Evolutionary conservation across 2,113 vertebrate genomes (phyloP).

Genomic region (Pipa parva): DNA sequence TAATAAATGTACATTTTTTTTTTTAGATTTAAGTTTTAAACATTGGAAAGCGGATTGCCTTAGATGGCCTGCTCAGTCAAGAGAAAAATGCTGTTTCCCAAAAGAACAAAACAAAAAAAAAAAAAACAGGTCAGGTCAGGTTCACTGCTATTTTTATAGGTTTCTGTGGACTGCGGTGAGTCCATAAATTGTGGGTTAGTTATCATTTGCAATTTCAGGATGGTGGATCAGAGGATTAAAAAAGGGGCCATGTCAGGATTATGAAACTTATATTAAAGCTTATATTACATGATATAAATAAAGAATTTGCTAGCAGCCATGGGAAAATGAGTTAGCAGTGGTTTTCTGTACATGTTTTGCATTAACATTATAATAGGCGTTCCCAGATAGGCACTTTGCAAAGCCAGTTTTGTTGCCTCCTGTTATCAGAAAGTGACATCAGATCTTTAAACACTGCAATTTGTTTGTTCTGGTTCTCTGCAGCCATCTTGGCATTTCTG

Average conservation of each 20-base stretch:
- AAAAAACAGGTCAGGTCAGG: background rate
- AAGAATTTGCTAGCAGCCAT: slow-evolving; percentile 15
- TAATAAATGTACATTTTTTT: too few relatives aligned
- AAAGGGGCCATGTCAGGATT: slow-evolving; percentile 29
- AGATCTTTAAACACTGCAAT: too few relatives aligned
- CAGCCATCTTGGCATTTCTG: too few relatives aligned
- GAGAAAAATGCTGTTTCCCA: slow-evolving; percentile 13
- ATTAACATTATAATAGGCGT: too few relatives aligned
- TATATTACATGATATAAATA: slow-evolving; percentile 21
- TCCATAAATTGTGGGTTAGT: slow-evolving; percentile 50
- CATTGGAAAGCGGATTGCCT: background rate
- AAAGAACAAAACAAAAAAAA: slow-evolving; percentile 18
- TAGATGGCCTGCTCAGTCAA: slow-evolving; percentile 11
- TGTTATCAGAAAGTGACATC: too few relatives aligned
- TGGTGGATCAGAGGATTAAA: slow-evolving; percentile 47
- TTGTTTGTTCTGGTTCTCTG: too few relatives aligned
- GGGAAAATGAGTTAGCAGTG: slow-evolving; percentile 10
- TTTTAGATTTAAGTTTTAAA: too few relatives aligned
- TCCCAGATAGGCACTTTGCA: too few relatives aligned
- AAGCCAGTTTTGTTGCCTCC: too few relatives aligned
- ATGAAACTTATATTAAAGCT: slow-evolving; percentile 50
- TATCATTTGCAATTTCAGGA: slow-evolving; percentile 43
- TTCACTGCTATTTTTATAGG: slow-evolving; percentile 45
- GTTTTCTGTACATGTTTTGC: too few relatives aligned
- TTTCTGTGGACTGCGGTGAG: slow-evolving; percentile 44